These are phyloP conservation scores for Chelonoidis abingdonii DNA, from an alignment of 2,113 vertebrate genomes.

Conservation along the genomic window DNA sequence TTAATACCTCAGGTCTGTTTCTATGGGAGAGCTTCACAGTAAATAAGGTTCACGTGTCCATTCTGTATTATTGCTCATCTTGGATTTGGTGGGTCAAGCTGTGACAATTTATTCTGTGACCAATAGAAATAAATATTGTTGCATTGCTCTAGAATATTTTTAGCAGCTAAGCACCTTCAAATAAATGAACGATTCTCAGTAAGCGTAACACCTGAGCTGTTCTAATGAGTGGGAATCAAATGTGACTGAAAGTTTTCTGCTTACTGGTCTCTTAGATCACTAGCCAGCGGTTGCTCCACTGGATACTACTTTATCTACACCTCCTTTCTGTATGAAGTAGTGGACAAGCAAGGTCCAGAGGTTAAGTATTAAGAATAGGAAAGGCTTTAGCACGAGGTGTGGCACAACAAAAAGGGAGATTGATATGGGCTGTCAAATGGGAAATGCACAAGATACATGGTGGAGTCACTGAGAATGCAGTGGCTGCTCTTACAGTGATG, in stretches of 20 bases:
- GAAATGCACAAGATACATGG: background rate
- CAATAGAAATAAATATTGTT: background rate
- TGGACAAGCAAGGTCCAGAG: slow-evolving; percentile 73
- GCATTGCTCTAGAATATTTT: background rate
- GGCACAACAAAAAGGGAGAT: slow-evolving; percentile 38
- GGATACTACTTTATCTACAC: background rate
- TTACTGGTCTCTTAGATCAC: background rate
- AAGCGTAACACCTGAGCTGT: background rate
- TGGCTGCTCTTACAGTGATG: background rate
- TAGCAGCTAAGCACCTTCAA: background rate
- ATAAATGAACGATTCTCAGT: slow-evolving; percentile 11
- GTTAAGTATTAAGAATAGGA: slow-evolving; percentile 72
- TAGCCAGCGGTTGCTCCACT: slow-evolving; percentile 12
- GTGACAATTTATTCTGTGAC: background rate
- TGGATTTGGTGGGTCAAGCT: background rate
- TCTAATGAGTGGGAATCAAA: slow-evolving; percentile 22
- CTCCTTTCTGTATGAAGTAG: slow-evolving; percentile 51
- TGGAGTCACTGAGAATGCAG: slow-evolving; percentile 1
- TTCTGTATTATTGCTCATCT: background rate
- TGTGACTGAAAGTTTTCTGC: background rate
- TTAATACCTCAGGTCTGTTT: background rate
- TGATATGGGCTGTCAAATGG: slow-evolving; percentile 50
- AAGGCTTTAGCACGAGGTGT: slow-evolving; percentile 26
- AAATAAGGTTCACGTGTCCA: background rate
- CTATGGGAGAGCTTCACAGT: background rate